phyloP scores from a whole-genome alignment of 2,113 vertebrate genomes.

The Lasiurus cinereus region DNA sequence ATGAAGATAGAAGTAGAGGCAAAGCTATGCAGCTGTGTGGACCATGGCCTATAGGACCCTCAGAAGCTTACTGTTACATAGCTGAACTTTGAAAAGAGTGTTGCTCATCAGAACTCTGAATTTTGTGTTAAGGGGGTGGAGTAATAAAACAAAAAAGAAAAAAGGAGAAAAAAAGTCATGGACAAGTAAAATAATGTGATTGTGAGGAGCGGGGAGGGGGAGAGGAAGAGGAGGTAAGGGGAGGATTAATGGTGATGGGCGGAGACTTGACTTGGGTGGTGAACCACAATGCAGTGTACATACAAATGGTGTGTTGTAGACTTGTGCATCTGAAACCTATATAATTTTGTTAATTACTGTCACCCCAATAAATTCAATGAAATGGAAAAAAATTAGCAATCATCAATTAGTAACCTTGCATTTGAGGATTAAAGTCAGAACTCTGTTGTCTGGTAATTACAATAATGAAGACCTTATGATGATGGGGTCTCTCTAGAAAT shows the following conservation, averaged over 20 bases:
- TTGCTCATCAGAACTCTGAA: not conserved
- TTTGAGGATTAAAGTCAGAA: conserved; percentile 40
- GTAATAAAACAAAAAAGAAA: not conserved
- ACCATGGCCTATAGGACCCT: not conserved
- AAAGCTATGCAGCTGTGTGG: not conserved
- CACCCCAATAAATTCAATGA: not conserved
- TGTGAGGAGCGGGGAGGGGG: not conserved
- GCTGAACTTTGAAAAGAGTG: not conserved
- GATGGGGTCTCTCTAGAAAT: not conserved
- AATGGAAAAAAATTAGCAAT: not conserved
- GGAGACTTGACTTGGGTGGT: not conserved
- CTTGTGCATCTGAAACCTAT: not conserved
- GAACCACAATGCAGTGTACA: not conserved
- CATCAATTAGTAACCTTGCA: not conserved
- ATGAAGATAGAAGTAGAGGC: not conserved
- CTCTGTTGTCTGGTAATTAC: not conserved
- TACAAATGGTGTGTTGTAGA: not conserved
- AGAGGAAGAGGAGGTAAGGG: not conserved
- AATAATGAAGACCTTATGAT: conserved; percentile 3
- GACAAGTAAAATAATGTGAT: not conserved
- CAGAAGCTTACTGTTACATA: not conserved
- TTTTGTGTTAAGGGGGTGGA: not conserved
- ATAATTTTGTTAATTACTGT: not conserved
- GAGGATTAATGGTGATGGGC: not conserved
- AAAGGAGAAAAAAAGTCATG: not conserved